A percentile compares a stretch with the other conserved stretches of the same genome.
Conservation (phyloP, 2,797 vertebrate genomes). For the Gadopsis marmoratus region DNA sequence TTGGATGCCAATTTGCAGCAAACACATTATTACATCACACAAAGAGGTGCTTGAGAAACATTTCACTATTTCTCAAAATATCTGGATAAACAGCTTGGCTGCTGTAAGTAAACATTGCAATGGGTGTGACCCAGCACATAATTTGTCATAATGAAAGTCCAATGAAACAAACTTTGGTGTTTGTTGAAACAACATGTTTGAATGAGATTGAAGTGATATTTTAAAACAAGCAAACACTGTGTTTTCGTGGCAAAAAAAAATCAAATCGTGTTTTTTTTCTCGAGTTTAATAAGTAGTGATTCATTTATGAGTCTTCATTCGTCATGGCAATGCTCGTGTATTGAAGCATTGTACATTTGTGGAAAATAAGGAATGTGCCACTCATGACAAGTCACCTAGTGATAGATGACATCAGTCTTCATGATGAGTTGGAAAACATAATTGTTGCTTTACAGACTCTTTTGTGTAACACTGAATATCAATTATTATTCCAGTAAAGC, state of each 20-base stretch:
- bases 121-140: neutral
- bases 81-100: neutral
- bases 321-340: neutral
- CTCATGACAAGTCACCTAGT: neutral
- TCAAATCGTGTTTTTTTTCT: neutral
- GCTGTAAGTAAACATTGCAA: neutral
- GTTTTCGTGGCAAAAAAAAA: neutral
- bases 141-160: neutral
- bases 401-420: neutral
- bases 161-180: neutral
- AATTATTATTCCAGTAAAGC: neutral
- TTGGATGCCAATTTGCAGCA: neutral
- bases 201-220: neutral
- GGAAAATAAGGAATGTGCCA: neutral
- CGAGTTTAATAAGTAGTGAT: neutral
- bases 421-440: neutral
- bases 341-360: neutral
- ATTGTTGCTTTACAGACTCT: neutral
- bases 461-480: neutral
- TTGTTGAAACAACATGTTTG: neutral
- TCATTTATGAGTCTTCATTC: neutral
- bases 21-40: neutral
- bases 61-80: no score
- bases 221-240: neutral
- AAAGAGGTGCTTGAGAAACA: neutral